Base-by-base conservation (phyloP, 2,113 vertebrate genomes). In the Asarcornis scutulata region DNA sequence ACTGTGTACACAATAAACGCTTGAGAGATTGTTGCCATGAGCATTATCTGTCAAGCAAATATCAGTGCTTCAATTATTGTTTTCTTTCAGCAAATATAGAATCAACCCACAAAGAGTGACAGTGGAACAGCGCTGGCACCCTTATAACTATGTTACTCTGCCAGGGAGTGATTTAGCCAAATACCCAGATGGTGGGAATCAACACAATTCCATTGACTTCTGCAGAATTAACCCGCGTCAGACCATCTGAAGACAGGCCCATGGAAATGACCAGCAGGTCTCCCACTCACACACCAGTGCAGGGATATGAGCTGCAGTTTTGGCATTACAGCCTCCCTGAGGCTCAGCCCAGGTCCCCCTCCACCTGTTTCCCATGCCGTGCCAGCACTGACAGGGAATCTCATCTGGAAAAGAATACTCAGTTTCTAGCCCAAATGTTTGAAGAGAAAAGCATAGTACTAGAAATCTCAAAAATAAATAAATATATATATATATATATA, bases 11-110 rank as follows among this genome's bases (percentile, higher is more conserved):
- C 79, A 94, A 89, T 82, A 85, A 96, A 97, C 91, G 91, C 95
- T 96, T 94, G 34, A 91, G 78, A 91, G 89, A 96, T 52, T 80
- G 77, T 93, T 96, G 87, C 76, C 88, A 88, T 69, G 73, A 93
- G 56, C 92, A 88, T 82, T 97, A 91, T 93, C 88, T 94, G 91
- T 94, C 89, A 97, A 90, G 42, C 29, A 97, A 95, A 94, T 94
- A 96, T 82, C 85, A 91, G 64, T 64, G 53, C 56, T 73, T 80
- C 79, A 86, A 63, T 96, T 91, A 88, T 31, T 74, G 83, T 83
- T 91, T 96, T 94, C 16, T 71, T 89, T 77, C 78, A 83, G 55
- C 71, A 94, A 95, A 89, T 76, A 91, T 3, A 94, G 73, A 76
- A 85, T 84, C 73, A 91, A 77, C 48, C 26, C 71, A 93, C 71